phyloP scores from a whole-genome alignment of 92 coral and sea anemone genomes.

The Metridium senile region DNA sequence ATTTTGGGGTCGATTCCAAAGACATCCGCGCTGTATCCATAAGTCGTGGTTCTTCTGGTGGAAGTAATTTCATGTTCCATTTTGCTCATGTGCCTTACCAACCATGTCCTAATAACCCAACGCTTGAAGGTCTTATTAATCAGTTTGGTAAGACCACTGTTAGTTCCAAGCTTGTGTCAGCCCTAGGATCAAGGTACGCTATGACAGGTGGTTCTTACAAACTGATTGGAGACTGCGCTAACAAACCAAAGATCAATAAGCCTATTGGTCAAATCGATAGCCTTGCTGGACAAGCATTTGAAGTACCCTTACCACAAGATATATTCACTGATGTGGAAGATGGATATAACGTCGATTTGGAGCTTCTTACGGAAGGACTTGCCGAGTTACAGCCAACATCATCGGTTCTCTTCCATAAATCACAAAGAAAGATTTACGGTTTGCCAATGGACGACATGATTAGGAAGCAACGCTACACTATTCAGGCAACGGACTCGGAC shows the following conservation, averaged over 20 bases:
- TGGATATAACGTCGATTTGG: constrained; percentile 61
- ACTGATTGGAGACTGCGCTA: constrained; percentile 45
- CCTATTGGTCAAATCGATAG: constrained; percentile 43
- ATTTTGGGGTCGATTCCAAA: constrained; percentile 47
- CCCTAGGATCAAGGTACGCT: constrained; percentile 59
- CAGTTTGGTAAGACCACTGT: constrained; percentile 45
- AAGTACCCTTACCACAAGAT: constrained; percentile 51
- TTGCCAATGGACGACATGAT: constrained; percentile 61
- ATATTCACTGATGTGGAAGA: constrained; percentile 75
- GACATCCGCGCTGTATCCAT: constrained; percentile 58
- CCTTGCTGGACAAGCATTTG: constrained; percentile 53
- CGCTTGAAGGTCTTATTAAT: constrained; percentile 27
- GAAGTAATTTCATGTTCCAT: constrained; percentile 48
- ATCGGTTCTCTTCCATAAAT: constrained; percentile 67
- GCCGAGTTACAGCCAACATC: constrained; percentile 52
- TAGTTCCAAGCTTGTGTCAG: constrained; percentile 20
- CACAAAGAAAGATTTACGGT: constrained; percentile 67
- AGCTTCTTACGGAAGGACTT: constrained; percentile 49
- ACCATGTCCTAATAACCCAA: constrained; percentile 32
- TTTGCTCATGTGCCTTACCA: constrained; percentile 63
- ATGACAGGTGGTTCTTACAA: constrained; percentile 55
- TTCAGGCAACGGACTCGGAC: constrained; percentile 68
- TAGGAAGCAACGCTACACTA: constrained; percentile 33
- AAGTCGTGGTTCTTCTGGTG: constrained; percentile 22
- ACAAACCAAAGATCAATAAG: constrained; percentile 52